Percentiles rank a stretch among this genome's conserved stretches.
Conservation (phyloP, 2,113 vertebrate genomes). For the Gasterosteus nipponicus region DNA sequence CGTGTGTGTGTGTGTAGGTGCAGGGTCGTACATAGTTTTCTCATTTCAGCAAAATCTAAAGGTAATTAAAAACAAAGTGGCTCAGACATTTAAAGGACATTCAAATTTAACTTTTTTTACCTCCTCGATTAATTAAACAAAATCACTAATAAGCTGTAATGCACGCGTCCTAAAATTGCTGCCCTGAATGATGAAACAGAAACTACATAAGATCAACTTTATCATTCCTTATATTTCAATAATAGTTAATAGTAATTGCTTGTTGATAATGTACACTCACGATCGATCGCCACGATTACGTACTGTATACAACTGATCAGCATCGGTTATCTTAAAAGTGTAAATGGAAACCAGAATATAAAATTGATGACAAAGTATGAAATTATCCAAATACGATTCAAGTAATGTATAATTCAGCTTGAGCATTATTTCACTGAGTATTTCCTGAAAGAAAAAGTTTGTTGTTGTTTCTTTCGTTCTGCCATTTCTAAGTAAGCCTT, state of each 20-base stretch:
- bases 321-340: too few species aligned
- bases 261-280: not conserved
- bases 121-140: conserved; percentile 19
- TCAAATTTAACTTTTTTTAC: not conserved
- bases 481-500: too few species aligned
- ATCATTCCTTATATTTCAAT: not conserved
- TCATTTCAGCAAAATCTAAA: conserved; percentile 42
- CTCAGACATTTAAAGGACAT: conserved; percentile 6
- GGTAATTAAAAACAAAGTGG: conserved; percentile 55
- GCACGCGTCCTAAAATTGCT: not conserved
- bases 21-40: not conserved
- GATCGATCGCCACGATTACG: not conserved
- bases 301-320: too few species aligned
- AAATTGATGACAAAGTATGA: not conserved
- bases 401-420: conserved; percentile 28
- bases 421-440: not conserved
- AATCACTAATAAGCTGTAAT: conserved; percentile 8
- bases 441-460: not conserved
- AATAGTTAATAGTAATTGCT: not conserved
- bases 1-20: not conserved
- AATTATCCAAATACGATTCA: not conserved
- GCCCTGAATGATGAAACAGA: too few species aligned
- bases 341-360: too few species aligned
- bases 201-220: not conserved
- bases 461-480: not conserved